phyloP scores from a whole-genome alignment of 2,797 vertebrate genomes.

The Cheirogaleus major region DNA sequence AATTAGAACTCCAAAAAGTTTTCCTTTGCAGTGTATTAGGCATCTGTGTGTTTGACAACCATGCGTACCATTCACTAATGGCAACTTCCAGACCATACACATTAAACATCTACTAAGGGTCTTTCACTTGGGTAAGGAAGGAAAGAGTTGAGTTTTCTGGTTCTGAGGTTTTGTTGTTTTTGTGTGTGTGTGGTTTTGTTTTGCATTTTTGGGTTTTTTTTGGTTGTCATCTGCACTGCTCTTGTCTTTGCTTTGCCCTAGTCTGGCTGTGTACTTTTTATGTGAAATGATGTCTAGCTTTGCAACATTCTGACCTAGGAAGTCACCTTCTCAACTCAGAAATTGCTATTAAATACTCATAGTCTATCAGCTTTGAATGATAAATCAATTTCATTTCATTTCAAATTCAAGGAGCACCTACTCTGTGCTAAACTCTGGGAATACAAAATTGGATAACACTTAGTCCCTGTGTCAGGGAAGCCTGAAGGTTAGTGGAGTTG shows the following conservation, averaged over 20 bases:
- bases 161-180: not conserved
- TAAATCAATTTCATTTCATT: constrained; percentile 53
- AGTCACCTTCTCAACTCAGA: constrained; percentile 62
- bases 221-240: not conserved
- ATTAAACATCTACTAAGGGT: not conserved
- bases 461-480: not conserved
- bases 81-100: not conserved
- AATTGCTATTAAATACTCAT: not conserved
- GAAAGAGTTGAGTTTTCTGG: not conserved
- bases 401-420: constrained; percentile 52
- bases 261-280: constrained; percentile 36
- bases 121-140: not conserved
- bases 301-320: not conserved
- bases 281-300: constrained; percentile 74
- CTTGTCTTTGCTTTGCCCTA: constrained; percentile 63
- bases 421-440: constrained; percentile 41
- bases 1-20: not conserved
- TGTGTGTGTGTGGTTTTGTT: not conserved
- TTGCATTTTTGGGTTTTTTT: not conserved
- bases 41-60: not conserved
- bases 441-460: constrained; percentile 3
- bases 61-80: not conserved
- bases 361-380: not conserved
- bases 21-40: not conserved
- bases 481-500: not conserved